Evolutionary conservation across 2,888 invertebrate genomes (phyloP), one percentile per base, ranked within the genome.

Genomic region (Noctua pronuba): DNA sequence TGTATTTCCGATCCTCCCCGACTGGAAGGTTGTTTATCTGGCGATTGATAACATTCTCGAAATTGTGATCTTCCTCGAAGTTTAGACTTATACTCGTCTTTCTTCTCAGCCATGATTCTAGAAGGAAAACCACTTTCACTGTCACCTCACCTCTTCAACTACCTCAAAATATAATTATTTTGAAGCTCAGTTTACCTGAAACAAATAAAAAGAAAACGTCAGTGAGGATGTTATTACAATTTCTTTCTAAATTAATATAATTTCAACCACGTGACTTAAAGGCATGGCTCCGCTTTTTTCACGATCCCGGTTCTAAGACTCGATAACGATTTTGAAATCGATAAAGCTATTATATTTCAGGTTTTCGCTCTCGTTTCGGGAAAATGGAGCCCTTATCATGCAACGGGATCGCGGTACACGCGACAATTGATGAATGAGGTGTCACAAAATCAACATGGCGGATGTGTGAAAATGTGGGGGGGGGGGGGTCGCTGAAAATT

Each of bases 161-260:
- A 21, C 21, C n/a, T 38, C 13, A 24, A 44, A 28, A 46, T 1
- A 10, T 24, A 16, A 46, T 24, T 28, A 31, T 55, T 83, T 66
- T 1, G 16, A 44, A 28, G 6, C 2, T 38, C 28, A 24, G 11
- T 18, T 85, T 82, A 82, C 82, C 82, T 82, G 69, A 38, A 82
- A 82, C 82, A 82, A 82, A 67, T 24, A 52, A 52, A 44, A 38
- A n/a, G n/a, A 58, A 62, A 62, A 0, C 4, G 24, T 82, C 28
- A 52, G n/a, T 35, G 3, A 55, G 3, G 11, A 8, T n/a, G 28
- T 46, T 21, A 11, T 35, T 58, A n/a, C 5, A 24, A 38, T 8
- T 21, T 2, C 4, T n/a, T 13, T 62, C 5, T 18, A 24, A 24
- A 41, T 38, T 24, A 38, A 38, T n/a, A 21, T 31, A 62, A 62